Conservation (phyloP, 2,113 vertebrate genomes). For the Tylochromis polylepis region DNA sequence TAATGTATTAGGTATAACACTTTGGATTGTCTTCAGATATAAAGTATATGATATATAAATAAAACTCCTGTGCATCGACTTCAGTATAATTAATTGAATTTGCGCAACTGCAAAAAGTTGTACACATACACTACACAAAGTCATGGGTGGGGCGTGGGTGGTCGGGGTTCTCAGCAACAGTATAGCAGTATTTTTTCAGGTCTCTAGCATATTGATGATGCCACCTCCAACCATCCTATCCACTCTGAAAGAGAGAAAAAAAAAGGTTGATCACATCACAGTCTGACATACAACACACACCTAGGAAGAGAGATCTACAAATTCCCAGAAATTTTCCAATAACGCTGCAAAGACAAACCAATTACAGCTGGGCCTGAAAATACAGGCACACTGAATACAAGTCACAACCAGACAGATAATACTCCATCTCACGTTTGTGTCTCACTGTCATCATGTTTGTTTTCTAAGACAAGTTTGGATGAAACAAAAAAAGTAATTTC, state of each 20-base stretch:
- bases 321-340: background rate
- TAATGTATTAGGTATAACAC: background rate
- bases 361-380: background rate
- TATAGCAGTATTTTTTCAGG: conserved; percentile 16
- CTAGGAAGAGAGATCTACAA: background rate
- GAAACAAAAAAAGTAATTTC: background rate
- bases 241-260: conserved; percentile 4
- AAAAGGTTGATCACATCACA: background rate
- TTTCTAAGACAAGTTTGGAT: background rate
- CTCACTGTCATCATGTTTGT: background rate
- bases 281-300: background rate
- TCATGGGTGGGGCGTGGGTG: conserved; percentile 63
- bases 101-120: background rate
- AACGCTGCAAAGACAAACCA: background rate
- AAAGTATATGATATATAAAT: background rate
- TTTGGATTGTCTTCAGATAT: background rate
- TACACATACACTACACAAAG: conserved; percentile 66
- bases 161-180: conserved; percentile 40
- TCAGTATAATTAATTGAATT: background rate
- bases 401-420: background rate
- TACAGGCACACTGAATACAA: background rate
- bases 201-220: conserved; percentile 33
- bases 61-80: background rate
- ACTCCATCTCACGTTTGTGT: background rate
- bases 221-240: conserved; percentile 44